Evolutionary conservation across 2,113 vertebrate species (phyloP), one percentile per base, ranked within the genome.

Genomic region (Caranx melampygus): DNA sequence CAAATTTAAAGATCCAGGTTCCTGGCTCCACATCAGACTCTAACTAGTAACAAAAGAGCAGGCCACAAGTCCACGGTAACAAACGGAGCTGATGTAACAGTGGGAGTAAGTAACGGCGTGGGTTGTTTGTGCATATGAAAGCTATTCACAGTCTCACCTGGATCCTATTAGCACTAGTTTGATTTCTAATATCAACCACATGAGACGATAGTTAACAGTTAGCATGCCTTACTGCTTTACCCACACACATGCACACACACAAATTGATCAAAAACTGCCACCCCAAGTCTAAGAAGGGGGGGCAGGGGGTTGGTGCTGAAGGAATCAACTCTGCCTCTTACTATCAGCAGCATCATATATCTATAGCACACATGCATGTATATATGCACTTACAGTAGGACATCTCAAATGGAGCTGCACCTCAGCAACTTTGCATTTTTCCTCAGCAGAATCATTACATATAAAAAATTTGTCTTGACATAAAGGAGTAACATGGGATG

Each of bases 171-270:
- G 81, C 82, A 66, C 61, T 61, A 61, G 90, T 89, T 90, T 91
- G 89, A 92, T 92, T 93, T 91, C 86, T 94, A 93, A 95, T 92
- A 93, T 93, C 80, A 82, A 88, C 92, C 93, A 93, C 90, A 92
- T 91, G 90, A 91, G 84, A 69, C 45, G 49, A 83, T 72, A 57
- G 78, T 78, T 68, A 84, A 57, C 74, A 59, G 69, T 75, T 58
- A 31, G 64, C 77, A 37, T 62, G 75, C 73, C 60, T 60, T 31
- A 49, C 51, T 73, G 83, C 85, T 73, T 64, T 72, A 34, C 40
- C 33, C n/a, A 15, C 47, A 69, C 68, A 47, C 67, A 67, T 37
- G 58, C 74, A 54, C 35, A 68, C 55, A 75, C 47, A 79, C 16
- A 52, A 49, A 70, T 55, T 15, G 18, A 78, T 83, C 8, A 86